These are phyloP conservation scores for Alsophila aescularia DNA, from an alignment of 2,888 invertebrate species.

Conservation along the genomic window DNA sequence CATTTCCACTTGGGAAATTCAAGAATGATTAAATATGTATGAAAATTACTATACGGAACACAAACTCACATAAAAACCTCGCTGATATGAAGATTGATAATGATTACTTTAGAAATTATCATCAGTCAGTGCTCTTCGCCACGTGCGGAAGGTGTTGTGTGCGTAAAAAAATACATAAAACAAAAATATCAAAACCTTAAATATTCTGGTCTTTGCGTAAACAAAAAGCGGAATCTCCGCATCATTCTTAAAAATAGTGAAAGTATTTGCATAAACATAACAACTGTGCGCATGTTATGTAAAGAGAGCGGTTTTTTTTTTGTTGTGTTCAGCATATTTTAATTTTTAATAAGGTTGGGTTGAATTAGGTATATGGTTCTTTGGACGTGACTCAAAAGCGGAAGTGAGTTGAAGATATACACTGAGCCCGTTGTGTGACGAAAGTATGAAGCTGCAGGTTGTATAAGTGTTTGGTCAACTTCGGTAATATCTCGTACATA, in stretches of 20 bases:
- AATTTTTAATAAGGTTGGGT: conserved; percentile 19
- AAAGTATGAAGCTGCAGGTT: neutral
- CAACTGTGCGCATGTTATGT: conserved; percentile 26
- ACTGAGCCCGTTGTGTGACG: neutral
- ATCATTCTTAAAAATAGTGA: conserved; percentile 35
- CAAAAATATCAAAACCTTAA: conserved; percentile 1
- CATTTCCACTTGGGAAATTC: neutral
- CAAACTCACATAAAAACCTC: conserved; percentile 12
- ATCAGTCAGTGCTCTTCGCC: conserved; percentile 27
- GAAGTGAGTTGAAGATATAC: neutral
- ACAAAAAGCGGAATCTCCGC: conserved; percentile 23
- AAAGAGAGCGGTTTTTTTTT: conserved; percentile 13
- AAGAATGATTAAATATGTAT: neutral
- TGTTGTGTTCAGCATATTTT: conserved; percentile 6
- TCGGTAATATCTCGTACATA: no score
- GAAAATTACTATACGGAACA: neutral
- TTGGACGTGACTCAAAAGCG: neutral
- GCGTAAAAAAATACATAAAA: conserved; percentile 18
- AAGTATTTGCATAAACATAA: conserved; percentile 40
- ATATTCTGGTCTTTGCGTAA: conserved; percentile 36
- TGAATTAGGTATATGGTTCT: neutral
- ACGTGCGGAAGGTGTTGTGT: conserved; percentile 30
- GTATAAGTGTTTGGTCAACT: neutral
- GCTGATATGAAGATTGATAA: conserved; percentile 37
- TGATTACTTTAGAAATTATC: conserved; percentile 36